A percentile compares a stretch with the other conserved stretches of the same genome.
Conservation (phyloP, 2,113 vertebrate genomes). For the Serranochromis macrocephalus region DNA sequence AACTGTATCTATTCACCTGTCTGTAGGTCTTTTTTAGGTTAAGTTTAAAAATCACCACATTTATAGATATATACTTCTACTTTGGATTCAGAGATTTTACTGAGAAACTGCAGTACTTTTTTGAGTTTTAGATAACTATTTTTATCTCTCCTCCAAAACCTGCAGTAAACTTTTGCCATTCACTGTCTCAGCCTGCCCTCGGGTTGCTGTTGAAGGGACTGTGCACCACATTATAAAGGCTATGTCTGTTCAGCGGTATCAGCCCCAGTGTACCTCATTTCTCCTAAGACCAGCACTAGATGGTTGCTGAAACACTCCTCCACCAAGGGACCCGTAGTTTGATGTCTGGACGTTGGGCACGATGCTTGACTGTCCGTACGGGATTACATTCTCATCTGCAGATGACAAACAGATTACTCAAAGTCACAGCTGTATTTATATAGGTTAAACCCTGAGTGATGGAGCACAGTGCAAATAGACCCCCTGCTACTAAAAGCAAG, state of each 20-base stretch:
- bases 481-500: constrained; percentile 8
- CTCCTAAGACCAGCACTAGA: constrained; percentile 69
- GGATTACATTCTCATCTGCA: constrained; percentile 78
- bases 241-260: background rate
- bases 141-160: background rate
- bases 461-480: constrained; percentile 4
- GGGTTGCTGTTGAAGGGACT: background rate
- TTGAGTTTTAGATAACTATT: background rate
- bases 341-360: constrained; percentile 71
- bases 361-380: constrained; percentile 74
- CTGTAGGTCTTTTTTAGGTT: background rate
- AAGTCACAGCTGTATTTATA: constrained; percentile 35
- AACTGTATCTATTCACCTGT: background rate
- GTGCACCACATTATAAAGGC: background rate
- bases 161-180: background rate
- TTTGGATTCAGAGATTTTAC: background rate
- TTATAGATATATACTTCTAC: background rate
- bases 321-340: constrained; percentile 76
- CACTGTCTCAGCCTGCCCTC: background rate
- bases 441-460: constrained; percentile 37
- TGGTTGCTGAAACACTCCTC: constrained; percentile 75
- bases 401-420: constrained; percentile 27
- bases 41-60: background rate
- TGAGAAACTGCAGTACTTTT: background rate
- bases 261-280: constrained; percentile 63